These are phyloP conservation scores for Picathartes gymnocephalus DNA, from an alignment of 2,113 vertebrate species.

Conservation along the genomic window DNA sequence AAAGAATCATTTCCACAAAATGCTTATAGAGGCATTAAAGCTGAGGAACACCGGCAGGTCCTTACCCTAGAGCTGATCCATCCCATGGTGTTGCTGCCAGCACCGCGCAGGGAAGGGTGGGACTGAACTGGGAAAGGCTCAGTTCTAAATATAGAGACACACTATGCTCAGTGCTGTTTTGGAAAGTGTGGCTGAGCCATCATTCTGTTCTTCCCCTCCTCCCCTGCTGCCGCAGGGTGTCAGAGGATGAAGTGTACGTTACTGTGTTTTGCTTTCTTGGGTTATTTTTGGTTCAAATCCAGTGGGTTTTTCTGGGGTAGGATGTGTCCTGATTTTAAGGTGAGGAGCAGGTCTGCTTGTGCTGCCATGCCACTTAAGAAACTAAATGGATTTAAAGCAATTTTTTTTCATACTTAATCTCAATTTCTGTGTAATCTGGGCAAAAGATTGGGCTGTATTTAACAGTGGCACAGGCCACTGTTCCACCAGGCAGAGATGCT, in stretches of 20 bases:
- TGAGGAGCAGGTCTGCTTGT: not conserved
- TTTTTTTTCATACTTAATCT: not conserved
- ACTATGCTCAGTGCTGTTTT: not conserved
- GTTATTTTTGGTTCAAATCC: conserved; percentile 3
- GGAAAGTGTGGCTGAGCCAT: conserved; percentile 31
- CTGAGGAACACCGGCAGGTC: accelerated
- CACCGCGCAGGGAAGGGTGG: not conserved
- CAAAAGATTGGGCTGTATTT: not conserved
- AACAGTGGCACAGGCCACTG: not conserved
- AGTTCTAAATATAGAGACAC: not conserved
- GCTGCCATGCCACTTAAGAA: not conserved
- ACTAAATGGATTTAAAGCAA: not conserved
- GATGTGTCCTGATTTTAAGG: conserved; percentile 22
- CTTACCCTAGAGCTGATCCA: not conserved
- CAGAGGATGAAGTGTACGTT: not conserved
- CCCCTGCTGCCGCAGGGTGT: not conserved
- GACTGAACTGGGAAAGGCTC: not conserved
- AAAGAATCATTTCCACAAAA: not conserved
- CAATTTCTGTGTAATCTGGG: not conserved
- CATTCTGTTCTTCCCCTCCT: not conserved
- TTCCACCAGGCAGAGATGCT: not conserved
- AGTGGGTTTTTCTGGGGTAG: not conserved
- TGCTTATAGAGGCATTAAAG: accelerated
- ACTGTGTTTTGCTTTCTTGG: not conserved
- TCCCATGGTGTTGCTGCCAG: not conserved